A percentile compares a stretch with the other conserved stretches of the same genome.
Conservation (phyloP, 92 coral and sea anemone genomes). For the Actinostola sp. region DNA sequence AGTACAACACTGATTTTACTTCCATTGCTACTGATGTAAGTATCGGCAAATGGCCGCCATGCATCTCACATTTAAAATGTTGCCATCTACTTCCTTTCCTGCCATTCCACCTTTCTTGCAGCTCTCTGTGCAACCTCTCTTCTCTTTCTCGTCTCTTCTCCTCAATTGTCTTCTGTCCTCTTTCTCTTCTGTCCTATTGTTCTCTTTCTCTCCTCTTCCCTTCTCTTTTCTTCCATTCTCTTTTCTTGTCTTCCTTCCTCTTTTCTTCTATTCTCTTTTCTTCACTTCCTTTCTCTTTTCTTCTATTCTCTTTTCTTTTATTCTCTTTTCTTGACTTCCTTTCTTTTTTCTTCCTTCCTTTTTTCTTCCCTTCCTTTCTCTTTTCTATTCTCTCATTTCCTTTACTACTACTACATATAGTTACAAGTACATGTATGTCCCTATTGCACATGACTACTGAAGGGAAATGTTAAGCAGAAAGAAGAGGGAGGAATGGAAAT, state of each 20-base stretch:
- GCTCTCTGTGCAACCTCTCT: no score
- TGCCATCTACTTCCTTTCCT: no score
- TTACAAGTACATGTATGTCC: no score
- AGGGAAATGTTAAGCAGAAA: no score
- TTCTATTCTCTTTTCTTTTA: not conserved
- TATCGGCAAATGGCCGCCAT: no score
- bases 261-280: not conserved
- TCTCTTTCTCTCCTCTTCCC: not conserved
- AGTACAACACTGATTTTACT: conserved; percentile 68
- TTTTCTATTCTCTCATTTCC: not conserved
- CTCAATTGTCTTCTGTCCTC: not conserved
- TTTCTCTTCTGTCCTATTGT: not conserved
- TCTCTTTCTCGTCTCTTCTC: no score
- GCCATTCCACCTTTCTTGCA: no score
- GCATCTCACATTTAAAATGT: no score
- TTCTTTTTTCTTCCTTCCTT: no score
- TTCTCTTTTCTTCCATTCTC: not conserved
- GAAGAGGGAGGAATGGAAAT: no score
- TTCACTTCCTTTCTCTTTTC: not conserved
- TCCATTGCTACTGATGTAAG: conserved; percentile 98
- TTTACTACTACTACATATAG: no score
- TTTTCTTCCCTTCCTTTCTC: not conserved
- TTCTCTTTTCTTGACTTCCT: not conserved
- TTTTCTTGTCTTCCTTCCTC: not conserved
- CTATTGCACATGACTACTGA: no score